These are phyloP conservation scores for Dicyrtomina minuta DNA, from an alignment of 2,888 invertebrate species.

Conservation along the genomic window DNA sequence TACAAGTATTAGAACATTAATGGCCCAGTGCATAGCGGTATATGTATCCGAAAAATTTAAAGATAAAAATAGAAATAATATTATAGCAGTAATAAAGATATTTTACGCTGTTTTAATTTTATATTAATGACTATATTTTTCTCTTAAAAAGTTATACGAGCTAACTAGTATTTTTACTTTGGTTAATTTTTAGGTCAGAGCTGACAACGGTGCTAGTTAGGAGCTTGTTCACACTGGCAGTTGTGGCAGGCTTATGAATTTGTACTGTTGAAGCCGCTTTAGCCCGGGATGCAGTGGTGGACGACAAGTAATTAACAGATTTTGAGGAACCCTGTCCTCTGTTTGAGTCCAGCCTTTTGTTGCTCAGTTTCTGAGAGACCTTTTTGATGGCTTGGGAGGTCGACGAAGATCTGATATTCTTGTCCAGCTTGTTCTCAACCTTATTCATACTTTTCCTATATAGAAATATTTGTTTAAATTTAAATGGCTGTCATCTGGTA, in stretches of 20 bases:
- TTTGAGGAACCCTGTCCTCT: background rate
- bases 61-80: too few species aligned
- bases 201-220: background rate
- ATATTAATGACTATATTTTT: too few species aligned
- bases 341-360: background rate
- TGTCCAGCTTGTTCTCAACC: background rate
- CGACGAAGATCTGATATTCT: background rate
- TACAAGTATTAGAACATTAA: too few species aligned
- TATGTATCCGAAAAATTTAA: too few species aligned
- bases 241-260: slow-evolving; percentile 13
- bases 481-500: too few species aligned
- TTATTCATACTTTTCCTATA: background rate
- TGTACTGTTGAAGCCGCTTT: slow-evolving; percentile 16
- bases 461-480: background rate
- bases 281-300: slow-evolving; percentile 16
- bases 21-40: too few species aligned
- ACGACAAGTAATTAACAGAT: slow-evolving; percentile 24
- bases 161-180: slow-evolving; percentile 4
- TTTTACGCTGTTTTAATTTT: too few species aligned
- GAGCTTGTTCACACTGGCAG: slow-evolving; percentile 6
- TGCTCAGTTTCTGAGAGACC: background rate
- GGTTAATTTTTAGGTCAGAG: slow-evolving; percentile 12
- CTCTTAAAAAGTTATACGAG: too few species aligned
- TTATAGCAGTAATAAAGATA: too few species aligned
- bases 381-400: slow-evolving; percentile 24